Conservation (phyloP, 2,113 vertebrate genomes). For the Mustela nigripes region DNA sequence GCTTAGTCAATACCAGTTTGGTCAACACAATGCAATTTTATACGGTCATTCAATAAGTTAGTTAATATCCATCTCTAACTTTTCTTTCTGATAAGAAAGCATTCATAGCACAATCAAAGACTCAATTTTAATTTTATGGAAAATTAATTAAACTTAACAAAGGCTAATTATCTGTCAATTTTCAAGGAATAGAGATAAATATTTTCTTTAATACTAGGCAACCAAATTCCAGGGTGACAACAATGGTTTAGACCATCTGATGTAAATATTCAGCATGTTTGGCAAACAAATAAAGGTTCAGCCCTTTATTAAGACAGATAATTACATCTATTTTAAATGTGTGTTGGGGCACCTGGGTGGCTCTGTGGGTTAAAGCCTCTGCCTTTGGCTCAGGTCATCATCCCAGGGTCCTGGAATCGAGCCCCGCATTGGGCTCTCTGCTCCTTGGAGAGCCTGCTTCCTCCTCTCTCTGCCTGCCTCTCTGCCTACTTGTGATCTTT, state of each 20-base stretch:
- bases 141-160: background rate
- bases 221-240: background rate
- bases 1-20: background rate
- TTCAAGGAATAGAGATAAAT: background rate
- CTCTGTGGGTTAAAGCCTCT: no score
- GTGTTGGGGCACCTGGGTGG: background rate
- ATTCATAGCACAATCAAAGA: background rate
- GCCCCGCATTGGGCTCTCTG: no score
- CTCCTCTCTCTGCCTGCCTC: no score
- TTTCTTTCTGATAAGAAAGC: background rate
- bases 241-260: background rate
- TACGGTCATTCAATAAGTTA: background rate
- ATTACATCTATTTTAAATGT: slow-evolving; percentile 4
- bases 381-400: no score
- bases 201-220: background rate
- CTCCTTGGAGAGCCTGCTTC: no score
- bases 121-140: background rate
- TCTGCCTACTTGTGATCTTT: no score
- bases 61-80: background rate
- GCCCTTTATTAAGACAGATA: background rate
- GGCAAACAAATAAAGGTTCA: background rate
- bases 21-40: background rate
- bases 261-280: background rate
- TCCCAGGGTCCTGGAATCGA: no score
- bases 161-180: background rate